phyloP scores from a whole-genome alignment of 2,888 invertebrate genomes.

The Agonopterix subpropinquella region DNA sequence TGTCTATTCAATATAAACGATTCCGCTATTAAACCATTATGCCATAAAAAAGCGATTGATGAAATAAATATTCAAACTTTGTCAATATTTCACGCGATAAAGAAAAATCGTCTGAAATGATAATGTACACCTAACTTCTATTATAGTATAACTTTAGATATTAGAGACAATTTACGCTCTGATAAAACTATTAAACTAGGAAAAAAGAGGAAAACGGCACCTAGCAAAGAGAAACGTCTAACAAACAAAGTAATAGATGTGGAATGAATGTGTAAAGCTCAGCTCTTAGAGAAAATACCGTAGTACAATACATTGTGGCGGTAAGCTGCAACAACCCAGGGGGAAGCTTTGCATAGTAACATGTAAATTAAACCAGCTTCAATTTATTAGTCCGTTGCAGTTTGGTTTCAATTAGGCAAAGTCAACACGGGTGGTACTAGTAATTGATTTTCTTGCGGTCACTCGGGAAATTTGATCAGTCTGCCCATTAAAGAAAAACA shows the following conservation, averaged over 20 bases:
- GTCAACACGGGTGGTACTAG: conserved; percentile 44
- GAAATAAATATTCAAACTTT: conserved; percentile 2
- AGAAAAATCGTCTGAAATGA: conserved; percentile 1
- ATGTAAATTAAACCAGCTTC: conserved; percentile 26
- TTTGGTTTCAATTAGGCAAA: conserved; percentile 61
- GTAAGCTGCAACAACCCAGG: background rate
- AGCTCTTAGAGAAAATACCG: conserved; percentile 1
- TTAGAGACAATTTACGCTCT: conserved; percentile 35
- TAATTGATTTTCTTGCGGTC: conserved; percentile 39
- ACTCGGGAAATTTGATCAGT: conserved; percentile 23
- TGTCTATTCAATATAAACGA: too few species aligned
- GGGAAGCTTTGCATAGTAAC: conserved; percentile 17
- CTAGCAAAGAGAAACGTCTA: conserved; percentile 16
- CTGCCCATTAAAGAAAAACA: conserved; percentile 6
- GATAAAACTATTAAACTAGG: conserved; percentile 31
- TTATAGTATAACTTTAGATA: conserved; percentile 14
- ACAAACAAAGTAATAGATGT: conserved; percentile 13
- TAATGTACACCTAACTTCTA: conserved; percentile 7
- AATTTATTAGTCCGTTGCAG: conserved; percentile 48
- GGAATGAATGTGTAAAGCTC: conserved; percentile 1
- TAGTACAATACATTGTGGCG: conserved; percentile 5
- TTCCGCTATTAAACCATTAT: too few species aligned
- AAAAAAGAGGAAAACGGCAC: conserved; percentile 21
- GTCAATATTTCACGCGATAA: background rate
- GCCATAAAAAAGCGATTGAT: background rate